Conservation (phyloP, 2,797 vertebrate genomes). For the Anas bahamensis region DNA sequence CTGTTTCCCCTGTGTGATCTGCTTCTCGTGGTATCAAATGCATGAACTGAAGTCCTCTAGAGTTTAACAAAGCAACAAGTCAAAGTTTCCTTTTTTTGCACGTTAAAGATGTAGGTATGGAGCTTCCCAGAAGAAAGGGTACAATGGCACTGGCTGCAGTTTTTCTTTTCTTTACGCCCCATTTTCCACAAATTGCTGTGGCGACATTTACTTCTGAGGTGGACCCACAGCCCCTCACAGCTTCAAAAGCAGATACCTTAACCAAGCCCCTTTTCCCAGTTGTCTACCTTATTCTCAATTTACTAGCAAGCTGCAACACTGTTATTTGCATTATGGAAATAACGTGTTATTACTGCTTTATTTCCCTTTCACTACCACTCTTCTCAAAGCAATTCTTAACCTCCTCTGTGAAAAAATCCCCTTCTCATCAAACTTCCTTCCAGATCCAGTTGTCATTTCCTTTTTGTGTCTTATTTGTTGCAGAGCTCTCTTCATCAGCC, state of each 20-base stretch:
- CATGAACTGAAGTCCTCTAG: background rate
- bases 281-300: background rate
- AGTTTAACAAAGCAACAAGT: background rate
- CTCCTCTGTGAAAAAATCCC: background rate
- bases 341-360: background rate
- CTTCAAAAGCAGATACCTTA: background rate
- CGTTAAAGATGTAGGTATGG: background rate
- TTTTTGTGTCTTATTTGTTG: slow-evolving; percentile 34
- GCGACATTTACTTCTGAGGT: background rate
- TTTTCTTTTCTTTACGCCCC: background rate
- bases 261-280: background rate
- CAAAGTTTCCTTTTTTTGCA: background rate
- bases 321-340: background rate
- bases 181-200: background rate
- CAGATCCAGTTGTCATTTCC: slow-evolving; percentile 37
- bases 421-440: slow-evolving; percentile 27
- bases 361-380: background rate
- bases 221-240: background rate
- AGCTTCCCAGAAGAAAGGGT: background rate
- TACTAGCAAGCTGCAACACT: background rate
- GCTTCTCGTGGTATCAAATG: background rate
- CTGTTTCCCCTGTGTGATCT: background rate
- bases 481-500: background rate
- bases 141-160: background rate
- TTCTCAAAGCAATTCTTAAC: background rate